These are phyloP conservation scores for Pungitius pungitius DNA, from an alignment of 2,113 vertebrate species.

Conservation along the genomic window DNA sequence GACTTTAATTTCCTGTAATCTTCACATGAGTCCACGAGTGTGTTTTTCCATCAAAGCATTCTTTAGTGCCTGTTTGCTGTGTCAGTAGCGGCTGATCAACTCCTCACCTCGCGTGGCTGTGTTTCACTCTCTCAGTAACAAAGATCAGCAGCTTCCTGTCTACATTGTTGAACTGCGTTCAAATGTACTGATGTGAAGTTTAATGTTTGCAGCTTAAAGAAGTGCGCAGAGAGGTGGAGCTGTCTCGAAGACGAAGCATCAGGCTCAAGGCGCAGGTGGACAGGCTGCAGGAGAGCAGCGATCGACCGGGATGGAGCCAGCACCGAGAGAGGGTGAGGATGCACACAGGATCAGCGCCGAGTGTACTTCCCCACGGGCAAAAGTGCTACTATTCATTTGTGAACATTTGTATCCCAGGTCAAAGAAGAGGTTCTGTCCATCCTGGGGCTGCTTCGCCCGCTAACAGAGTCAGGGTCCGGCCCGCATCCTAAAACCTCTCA, in stretches of 20 bases:
- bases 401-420: conserved; percentile 56
- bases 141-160: conserved; percentile 59
- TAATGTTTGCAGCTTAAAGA: conserved; percentile 75
- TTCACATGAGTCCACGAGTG: not conserved
- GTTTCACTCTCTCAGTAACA: too few relatives aligned
- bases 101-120: conserved; percentile 7
- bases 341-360: not conserved
- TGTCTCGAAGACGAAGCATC: conserved; percentile 75
- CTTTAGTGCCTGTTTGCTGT: conserved; percentile 5
- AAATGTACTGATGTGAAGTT: not conserved
- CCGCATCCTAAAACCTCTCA: not conserved
- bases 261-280: conserved; percentile 82
- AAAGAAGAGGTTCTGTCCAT: conserved; percentile 78
- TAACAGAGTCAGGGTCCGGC: conserved; percentile 50
- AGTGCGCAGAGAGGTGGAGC: conserved; percentile 78
- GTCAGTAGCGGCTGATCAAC: not conserved
- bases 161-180: conserved; percentile 18
- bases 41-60: not conserved
- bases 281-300: conserved; percentile 76
- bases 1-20: not conserved
- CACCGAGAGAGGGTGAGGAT: conserved; percentile 71
- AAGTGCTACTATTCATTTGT: not conserved
- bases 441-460: conserved; percentile 73
- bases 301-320: conserved; percentile 72
- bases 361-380: not conserved